These are phyloP conservation scores for Tethea ocularis DNA, from an alignment of 2,888 invertebrate genomes.

Conservation along the genomic window DNA sequence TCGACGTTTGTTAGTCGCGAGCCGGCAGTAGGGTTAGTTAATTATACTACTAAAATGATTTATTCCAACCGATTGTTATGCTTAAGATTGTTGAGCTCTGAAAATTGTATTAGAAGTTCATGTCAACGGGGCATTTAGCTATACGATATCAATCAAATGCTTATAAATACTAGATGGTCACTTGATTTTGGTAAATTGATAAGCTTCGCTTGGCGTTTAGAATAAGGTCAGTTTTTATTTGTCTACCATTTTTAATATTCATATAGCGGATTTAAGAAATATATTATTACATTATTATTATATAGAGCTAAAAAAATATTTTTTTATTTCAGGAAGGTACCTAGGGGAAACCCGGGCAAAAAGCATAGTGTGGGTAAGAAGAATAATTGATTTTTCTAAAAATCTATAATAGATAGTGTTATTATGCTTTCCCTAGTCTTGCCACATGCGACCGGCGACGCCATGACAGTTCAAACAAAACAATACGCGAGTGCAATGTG, in stretches of 20 bases:
- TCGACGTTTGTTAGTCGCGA: constrained; percentile 64
- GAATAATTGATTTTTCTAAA: too few species aligned
- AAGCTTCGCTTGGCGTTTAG: background rate
- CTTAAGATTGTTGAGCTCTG: constrained; percentile 47
- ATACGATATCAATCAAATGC: constrained; percentile 42
- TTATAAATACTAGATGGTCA: constrained; percentile 26
- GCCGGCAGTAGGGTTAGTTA: constrained; percentile 48
- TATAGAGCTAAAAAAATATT: too few species aligned
- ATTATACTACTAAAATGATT: constrained; percentile 73
- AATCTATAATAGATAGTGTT: too few species aligned
- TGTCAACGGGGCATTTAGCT: constrained; percentile 59
- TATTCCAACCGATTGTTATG: constrained; percentile 60
- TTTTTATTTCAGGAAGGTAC: too few species aligned
- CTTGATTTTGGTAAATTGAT: constrained; percentile 22
- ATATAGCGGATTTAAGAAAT: background rate
- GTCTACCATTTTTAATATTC: constrained; percentile 8
- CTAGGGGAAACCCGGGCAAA: too few species aligned
- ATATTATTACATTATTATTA: background rate
- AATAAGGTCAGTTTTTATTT: constrained; percentile 11
- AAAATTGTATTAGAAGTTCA: constrained; percentile 57
- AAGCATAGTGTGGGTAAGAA: too few species aligned
- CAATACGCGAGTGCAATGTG: too few species aligned
- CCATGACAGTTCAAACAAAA: background rate
- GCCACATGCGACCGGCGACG: too few species aligned
- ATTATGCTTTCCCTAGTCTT: too few species aligned